Evolutionary conservation across 1,140 invertebrate genomes (phyloP), one percentile per base, ranked within the genome.

Genomic region (Cylas formicarius): DNA sequence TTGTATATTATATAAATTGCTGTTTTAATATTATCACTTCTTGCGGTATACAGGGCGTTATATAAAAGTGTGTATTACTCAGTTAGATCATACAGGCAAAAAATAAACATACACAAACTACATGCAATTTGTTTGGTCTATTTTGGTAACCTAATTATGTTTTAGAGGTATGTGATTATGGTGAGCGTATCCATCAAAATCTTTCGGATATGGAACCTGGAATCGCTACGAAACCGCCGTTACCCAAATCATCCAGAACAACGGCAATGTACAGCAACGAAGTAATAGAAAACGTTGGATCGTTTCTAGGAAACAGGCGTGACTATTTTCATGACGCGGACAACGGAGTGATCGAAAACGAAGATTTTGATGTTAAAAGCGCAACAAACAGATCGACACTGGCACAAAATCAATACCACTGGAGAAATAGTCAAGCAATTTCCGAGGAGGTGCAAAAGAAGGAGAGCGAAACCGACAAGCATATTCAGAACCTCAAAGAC

Each of bases 171-270:
- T n/a, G n/a, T n/a, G n/a, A n/a, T n/a, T n/a, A n/a, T n/a, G n/a
- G n/a, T n/a, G n/a, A n/a, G n/a, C n/a, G 6, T 7, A 13, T 8
- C 13, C 20, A 16, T 24, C 14, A 41, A 47, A 26, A 34, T 7
- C 35, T 20, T 14, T 23, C 21, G 10, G 44, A 51, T 8, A 37
- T 58, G 26, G 26, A 34, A 14, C 58, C 58, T 21, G 54, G 52
- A 13, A 16, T 58, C 26, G 47, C 39, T 29, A 39, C 50, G 4
- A 60, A 58, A 29, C 56, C 56, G 3, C 56, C 57, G 7, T 14
- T 58, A 20, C 56, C 54, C 10, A 56, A 52, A 44, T 56, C 50
- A 53, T 21, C 39, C 4, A 48, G 26, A 29, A 33, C 14, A 13
- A 31, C 9, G 21, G 29, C 36, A 27, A 36, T 41, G n/a, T 28